Base-by-base conservation (phyloP, 2,797 vertebrate species). In the Podarcis lilfordi region DNA sequence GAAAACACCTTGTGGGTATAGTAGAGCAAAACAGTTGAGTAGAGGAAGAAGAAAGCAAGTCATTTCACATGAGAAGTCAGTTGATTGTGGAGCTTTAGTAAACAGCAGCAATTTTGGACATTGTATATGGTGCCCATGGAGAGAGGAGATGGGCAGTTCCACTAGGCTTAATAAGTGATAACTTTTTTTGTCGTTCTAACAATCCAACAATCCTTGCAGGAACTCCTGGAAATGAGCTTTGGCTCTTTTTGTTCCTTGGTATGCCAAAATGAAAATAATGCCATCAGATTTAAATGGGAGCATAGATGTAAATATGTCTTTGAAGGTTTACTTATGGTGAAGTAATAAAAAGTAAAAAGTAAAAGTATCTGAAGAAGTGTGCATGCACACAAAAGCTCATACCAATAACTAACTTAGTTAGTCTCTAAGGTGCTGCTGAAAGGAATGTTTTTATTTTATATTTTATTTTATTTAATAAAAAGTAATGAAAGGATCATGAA, bases 271-370 rank as follows among this genome's bases (percentile, higher is more conserved):
- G n/a, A 75, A 86, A 82, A 87, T 35, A 72, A 61, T 43, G 10
- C 66, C 43, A 45, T 5, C 37, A 66, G 78, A 85, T 80, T 85
- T 68, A 69, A 86, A 86, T 21, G 21, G 15, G 43, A 82, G 50
- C 27, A 76, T 3, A 68, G 21, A 55, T 69, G 27, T 61, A 15
- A 61, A 61, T 15, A 78, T 71, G 10, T n/a, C 15, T 82, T 82
- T 78, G 55, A 79, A 45, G 50, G 76, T 45, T 45, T 59, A 61
- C 64, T 80, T 55, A 75, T 59, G 17, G 8, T 40, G 45, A 76
- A 82, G 40, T 77, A 75, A 66, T 25, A 81, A 15, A 80, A 75
- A 64, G 55, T 80, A 85, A 89, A 80, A 75, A 64, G 69, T 80
- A 85, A 89, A 43, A 43, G 43, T 43, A 43, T 43, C 43, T 43